These are phyloP conservation scores for Aphyosemion australe DNA, from an alignment of 2,113 vertebrate genomes.

Conservation along the genomic window DNA sequence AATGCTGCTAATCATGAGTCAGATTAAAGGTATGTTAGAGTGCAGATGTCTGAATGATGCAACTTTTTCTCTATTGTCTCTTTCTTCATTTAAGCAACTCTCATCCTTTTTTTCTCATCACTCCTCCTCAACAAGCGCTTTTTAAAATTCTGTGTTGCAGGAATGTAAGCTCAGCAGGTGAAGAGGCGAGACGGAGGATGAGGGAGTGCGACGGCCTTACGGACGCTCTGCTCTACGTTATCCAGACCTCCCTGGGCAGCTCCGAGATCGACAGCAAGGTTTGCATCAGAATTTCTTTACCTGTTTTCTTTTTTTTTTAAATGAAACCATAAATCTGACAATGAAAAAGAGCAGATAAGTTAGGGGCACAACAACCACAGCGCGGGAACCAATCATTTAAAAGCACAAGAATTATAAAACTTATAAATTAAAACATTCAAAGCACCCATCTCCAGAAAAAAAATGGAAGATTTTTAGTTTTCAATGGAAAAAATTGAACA, in stretches of 20 bases:
- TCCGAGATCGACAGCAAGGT: slow-evolving; percentile 99
- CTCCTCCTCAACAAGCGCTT: slow-evolving; percentile 5
- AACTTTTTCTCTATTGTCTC: not conserved
- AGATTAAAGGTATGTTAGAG: slow-evolving; percentile 37
- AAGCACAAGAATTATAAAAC: no score
- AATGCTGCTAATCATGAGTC: slow-evolving; percentile 42
- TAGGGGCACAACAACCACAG: no score
- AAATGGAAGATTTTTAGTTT: no score
- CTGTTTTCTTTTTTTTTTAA: slow-evolving; percentile 1
- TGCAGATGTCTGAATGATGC: slow-evolving; percentile 26
- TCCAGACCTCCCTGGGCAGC: slow-evolving; percentile 97
- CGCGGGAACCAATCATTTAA: no score
- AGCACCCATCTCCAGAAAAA: no score
- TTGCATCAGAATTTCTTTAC: slow-evolving; percentile 30
- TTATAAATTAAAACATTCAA: no score
- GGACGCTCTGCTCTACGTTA: slow-evolving; percentile 95
- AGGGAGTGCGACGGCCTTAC: slow-evolving; percentile 98
- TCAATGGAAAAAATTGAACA: no score
- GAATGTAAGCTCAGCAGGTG: slow-evolving; percentile 98
- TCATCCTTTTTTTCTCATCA: slow-evolving; percentile 37
- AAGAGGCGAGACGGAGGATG: slow-evolving; percentile 96
- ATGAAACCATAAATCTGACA: not conserved
- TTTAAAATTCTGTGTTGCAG: slow-evolving; percentile 76
- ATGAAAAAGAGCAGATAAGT: no score
- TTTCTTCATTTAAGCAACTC: slow-evolving; percentile 26